These are phyloP conservation scores for Ypsolopha sequella DNA, from an alignment of 2,888 invertebrate genomes.

Conservation along the genomic window DNA sequence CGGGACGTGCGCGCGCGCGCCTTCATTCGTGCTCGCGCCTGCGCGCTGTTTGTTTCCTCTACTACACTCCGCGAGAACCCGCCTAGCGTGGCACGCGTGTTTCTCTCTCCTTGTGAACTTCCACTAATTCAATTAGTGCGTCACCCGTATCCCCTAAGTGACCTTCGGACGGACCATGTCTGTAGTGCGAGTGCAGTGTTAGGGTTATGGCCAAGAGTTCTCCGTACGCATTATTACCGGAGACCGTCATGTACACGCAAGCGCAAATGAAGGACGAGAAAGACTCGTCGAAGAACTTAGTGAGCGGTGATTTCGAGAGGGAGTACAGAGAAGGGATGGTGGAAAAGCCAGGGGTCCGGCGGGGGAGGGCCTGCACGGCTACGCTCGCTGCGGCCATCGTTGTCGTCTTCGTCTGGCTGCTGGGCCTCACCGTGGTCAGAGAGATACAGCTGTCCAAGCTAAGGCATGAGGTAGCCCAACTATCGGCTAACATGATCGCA, in stretches of 20 bases:
- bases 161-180: not conserved
- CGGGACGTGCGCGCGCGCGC: slow-evolving; percentile 13
- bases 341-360: slow-evolving; percentile 29
- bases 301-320: slow-evolving; percentile 57
- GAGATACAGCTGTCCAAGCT: slow-evolving; percentile 46
- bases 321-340: slow-evolving; percentile 37
- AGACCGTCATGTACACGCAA: slow-evolving; percentile 48
- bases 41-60: slow-evolving; percentile 3
- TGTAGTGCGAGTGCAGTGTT: slow-evolving; percentile 31
- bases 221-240: slow-evolving; percentile 42
- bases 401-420: slow-evolving; percentile 36
- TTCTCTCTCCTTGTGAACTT: slow-evolving; percentile 14
- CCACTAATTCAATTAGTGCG: slow-evolving; percentile 22
- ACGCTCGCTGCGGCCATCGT: slow-evolving; percentile 26
- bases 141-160: not conserved
- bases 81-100: slow-evolving; percentile 34
- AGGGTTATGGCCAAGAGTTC: slow-evolving; percentile 46
- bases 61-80: slow-evolving; percentile 31
- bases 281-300: slow-evolving; percentile 56
- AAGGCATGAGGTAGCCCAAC: slow-evolving; percentile 43
- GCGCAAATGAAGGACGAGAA: slow-evolving; percentile 43
- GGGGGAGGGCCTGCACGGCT: slow-evolving; percentile 32
- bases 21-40: slow-evolving; percentile 13
- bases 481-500: slow-evolving; percentile 47
- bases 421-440: slow-evolving; percentile 42